Evolutionary conservation across 2,113 vertebrate species (phyloP).

Genomic region (Alligator sinensis): DNA sequence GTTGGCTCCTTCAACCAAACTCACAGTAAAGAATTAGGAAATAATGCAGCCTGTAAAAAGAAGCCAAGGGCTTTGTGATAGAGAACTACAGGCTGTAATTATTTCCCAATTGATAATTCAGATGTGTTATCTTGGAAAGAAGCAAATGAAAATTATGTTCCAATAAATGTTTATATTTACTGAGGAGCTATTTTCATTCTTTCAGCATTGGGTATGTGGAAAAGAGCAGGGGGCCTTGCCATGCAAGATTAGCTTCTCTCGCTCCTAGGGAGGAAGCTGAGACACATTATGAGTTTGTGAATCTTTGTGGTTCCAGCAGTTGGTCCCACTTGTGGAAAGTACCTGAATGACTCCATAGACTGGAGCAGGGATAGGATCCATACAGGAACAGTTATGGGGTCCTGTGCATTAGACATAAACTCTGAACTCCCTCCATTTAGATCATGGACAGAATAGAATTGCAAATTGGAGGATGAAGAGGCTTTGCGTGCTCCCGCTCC

Average conservation of each 20-base stretch:
- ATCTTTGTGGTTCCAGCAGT: fast-evolving
- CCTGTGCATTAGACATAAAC: neutral
- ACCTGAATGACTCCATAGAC: neutral
- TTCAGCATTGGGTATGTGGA: neutral
- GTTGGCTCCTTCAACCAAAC: neutral
- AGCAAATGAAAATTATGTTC: conserved; percentile 46
- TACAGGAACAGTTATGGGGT: fast-evolving
- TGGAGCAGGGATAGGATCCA: neutral
- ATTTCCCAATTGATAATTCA: conserved; percentile 49
- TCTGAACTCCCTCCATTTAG: neutral
- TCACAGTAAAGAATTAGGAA: neutral
- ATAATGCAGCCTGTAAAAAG: neutral
- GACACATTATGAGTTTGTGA: fast-evolving
- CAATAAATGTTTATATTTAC: conserved; percentile 45
- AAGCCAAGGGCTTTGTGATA: conserved; percentile 4
- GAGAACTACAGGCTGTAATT: conserved; percentile 49
- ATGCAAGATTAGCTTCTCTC: neutral
- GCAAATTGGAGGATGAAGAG: neutral
- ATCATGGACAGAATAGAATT: neutral
- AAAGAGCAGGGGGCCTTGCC: neutral
- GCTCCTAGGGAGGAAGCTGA: neutral
- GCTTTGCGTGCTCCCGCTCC: too few species aligned
- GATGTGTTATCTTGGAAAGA: conserved; percentile 35
- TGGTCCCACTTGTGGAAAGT: neutral
- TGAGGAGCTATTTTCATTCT: conserved; percentile 20